Conservation (phyloP, 2,888 invertebrate genomes). For the Megastigmus dorsalis region DNA sequence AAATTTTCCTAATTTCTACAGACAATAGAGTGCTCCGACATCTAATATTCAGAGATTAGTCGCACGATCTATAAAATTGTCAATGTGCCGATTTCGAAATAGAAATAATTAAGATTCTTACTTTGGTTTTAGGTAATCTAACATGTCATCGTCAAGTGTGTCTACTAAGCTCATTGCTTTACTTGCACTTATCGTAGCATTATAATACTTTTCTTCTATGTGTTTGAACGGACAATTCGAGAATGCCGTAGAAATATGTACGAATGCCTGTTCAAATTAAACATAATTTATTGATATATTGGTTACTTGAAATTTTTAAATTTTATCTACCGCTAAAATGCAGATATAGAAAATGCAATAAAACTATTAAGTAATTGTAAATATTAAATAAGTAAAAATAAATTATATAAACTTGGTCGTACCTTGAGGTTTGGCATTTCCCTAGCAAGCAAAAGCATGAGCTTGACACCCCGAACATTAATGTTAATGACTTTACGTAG, state of each 20-base stretch:
- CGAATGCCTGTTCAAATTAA: conserved; percentile 66
- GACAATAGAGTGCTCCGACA: neutral
- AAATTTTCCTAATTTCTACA: neutral
- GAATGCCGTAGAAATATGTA: conserved; percentile 70
- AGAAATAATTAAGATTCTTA: conserved; percentile 73
- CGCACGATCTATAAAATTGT: too few species aligned
- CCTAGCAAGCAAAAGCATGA: conserved; percentile 80
- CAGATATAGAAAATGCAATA: too few species aligned
- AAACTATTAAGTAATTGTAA: too few species aligned
- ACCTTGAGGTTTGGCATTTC: conserved; percentile 81
- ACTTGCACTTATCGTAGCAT: conserved; percentile 62
- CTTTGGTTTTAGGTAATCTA: conserved; percentile 63
- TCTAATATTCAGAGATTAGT: too few species aligned
- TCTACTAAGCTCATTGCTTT: conserved; percentile 64
- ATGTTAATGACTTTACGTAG: conserved; percentile 80
- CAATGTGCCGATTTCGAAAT: neutral
- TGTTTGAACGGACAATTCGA: conserved; percentile 62
- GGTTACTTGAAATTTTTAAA: too few species aligned
- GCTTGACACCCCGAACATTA: conserved; percentile 82
- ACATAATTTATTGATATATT: too few species aligned
- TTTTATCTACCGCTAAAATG: too few species aligned
- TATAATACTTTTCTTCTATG: conserved; percentile 68
- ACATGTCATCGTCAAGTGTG: conserved; percentile 62
- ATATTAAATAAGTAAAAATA: too few species aligned
- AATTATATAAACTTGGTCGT: conserved; percentile 7